Percentiles rank a stretch among this genome's conserved stretches.
Evolutionary conservation across 2,797 vertebrate genomes (phyloP).

Genomic region (Heliangelus exortis): DNA sequence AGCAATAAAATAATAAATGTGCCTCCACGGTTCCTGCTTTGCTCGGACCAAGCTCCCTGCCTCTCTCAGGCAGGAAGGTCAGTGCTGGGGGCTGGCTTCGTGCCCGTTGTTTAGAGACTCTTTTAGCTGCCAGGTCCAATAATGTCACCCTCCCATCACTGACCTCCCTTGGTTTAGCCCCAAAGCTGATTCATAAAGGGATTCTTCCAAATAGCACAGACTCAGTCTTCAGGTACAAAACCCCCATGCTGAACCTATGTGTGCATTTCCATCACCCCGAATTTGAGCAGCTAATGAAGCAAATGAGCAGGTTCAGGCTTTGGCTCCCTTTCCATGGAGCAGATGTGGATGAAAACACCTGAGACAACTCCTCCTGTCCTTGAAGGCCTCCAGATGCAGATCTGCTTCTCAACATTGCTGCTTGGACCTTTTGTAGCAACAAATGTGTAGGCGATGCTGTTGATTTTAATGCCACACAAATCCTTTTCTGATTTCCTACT

Average conservation of each 20-base stretch:
- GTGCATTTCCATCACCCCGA: not conserved
- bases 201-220: not conserved
- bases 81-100: not conserved
- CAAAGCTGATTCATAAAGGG: not conserved
- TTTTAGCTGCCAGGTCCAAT: not conserved
- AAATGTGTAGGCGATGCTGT: not conserved
- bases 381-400: not conserved
- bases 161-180: not conserved
- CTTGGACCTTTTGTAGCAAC: accelerated
- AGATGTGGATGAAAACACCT: not conserved
- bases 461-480: not conserved
- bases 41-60: not conserved
- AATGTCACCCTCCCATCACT: not conserved
- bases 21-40: not conserved
- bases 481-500: not conserved
- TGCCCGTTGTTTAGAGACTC: not conserved
- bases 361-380: not conserved
- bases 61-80: not conserved
- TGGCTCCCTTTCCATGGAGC: not conserved
- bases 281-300: not conserved
- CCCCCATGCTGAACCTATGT: not conserved
- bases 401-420: not conserved
- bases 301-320: not conserved
- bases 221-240: not conserved
- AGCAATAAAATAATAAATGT: conserved; percentile 31